A percentile compares a stretch with the other conserved stretches of the same genome.
phyloP scores from a whole-genome alignment of 53 echinoderm and acorn worm species.

The Apostichopus leukothele region DNA sequence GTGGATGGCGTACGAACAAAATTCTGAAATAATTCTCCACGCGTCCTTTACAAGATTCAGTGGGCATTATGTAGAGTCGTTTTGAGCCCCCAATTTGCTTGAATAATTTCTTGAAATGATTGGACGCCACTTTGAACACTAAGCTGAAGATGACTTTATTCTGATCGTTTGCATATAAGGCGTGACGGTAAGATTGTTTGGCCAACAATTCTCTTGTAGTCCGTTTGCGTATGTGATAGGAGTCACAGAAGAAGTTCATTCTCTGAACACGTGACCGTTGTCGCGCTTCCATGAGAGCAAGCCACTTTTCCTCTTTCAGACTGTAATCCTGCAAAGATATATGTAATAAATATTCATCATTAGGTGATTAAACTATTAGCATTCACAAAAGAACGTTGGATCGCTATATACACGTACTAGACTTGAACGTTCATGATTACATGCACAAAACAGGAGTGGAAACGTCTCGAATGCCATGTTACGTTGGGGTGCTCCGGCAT shows the following conservation, averaged over 20 bases:
- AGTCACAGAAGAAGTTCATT: slow-evolving; percentile 30
- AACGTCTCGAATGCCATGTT: too few relatives aligned
- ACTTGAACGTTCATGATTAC: too few relatives aligned
- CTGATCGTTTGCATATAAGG: slow-evolving; percentile 27
- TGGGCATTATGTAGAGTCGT: background rate
- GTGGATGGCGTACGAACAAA: slow-evolving; percentile 47
- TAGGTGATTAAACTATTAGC: too few relatives aligned
- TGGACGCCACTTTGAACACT: slow-evolving; percentile 25
- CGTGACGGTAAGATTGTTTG: slow-evolving; percentile 1
- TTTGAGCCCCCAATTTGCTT: background rate
- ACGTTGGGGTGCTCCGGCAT: too few relatives aligned
- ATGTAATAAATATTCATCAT: background rate
- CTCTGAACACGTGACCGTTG: slow-evolving; percentile 6
- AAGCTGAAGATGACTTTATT: slow-evolving; percentile 9
- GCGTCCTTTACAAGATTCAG: slow-evolving; percentile 1
- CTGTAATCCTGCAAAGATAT: slow-evolving; percentile 36
- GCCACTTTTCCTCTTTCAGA: slow-evolving; percentile 14
- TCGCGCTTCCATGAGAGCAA: slow-evolving; percentile 36
- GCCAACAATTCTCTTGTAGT: background rate
- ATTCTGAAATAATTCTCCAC: slow-evolving; percentile 12
- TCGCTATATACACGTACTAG: too few relatives aligned
- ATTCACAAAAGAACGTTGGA: too few relatives aligned
- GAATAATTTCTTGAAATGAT: slow-evolving; percentile 21
- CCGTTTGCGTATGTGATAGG: background rate
- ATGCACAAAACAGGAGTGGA: too few relatives aligned